Conservation (phyloP, 2,888 invertebrate species). For the Plagiodera versicolora region DNA sequence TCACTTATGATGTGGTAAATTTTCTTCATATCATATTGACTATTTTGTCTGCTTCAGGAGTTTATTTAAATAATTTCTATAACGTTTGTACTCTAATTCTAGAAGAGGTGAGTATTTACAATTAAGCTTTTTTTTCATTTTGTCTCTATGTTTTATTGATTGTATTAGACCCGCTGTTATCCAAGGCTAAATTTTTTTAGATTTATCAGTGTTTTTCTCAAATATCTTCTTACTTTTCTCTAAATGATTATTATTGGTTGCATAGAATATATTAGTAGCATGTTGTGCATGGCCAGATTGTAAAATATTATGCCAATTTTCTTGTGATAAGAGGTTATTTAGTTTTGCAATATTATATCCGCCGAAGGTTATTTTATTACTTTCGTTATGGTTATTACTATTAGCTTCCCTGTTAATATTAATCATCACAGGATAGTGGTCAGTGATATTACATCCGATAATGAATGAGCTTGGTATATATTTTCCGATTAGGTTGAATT, state of each 20-base stretch:
- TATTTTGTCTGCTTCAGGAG: neutral
- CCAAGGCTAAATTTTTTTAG: neutral
- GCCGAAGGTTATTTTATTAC: neutral
- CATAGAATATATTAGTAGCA: slow-evolving; percentile 2
- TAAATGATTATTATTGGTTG: neutral
- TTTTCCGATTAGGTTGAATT: slow-evolving; percentile 1
- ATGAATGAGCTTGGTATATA: neutral
- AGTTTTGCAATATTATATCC: slow-evolving; percentile 2
- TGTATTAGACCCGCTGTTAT: neutral
- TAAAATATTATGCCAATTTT: slow-evolving; percentile 2
- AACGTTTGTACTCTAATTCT: neutral
- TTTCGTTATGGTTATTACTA: neutral
- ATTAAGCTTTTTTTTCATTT: slow-evolving; percentile 3
- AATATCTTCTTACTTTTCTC: neutral
- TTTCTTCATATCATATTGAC: neutral
- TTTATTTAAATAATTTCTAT: slow-evolving; percentile 11
- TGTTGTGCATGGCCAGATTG: neutral
- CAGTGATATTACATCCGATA: neutral
- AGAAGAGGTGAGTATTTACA: neutral
- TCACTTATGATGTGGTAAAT: neutral
- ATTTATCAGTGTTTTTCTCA: neutral
- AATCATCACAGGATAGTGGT: slow-evolving; percentile 2
- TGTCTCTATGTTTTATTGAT: neutral
- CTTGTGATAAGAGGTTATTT: slow-evolving; percentile 1
- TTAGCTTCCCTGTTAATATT: neutral